A percentile compares a stretch with the other conserved stretches of the same genome.
Evolutionary conservation across 2,113 vertebrate genomes (phyloP).

Genomic region (Tychaedon coryphoeus): DNA sequence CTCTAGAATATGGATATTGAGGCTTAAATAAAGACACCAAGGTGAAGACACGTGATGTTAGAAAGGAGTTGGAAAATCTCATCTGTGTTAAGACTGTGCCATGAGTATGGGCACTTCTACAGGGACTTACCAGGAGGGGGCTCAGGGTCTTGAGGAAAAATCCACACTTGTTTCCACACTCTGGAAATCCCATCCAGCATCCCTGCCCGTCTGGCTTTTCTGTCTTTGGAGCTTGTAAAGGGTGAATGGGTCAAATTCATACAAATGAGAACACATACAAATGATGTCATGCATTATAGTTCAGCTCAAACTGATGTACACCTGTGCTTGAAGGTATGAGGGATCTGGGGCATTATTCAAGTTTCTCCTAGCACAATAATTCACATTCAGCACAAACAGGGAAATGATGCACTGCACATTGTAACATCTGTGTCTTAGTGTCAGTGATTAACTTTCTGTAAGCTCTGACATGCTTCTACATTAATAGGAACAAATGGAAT

Average conservation of each 20-base stretch:
- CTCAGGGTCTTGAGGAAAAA: not conserved
- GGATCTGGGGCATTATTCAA: not conserved
- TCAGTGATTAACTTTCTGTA: slow-evolving; percentile 7
- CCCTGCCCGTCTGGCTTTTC: not conserved
- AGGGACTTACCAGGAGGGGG: not conserved
- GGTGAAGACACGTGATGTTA: not conserved
- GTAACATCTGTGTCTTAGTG: not conserved
- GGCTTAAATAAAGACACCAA: not conserved
- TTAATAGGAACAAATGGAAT: slow-evolving; percentile 32
- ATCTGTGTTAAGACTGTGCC: not conserved
- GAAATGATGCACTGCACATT: not conserved
- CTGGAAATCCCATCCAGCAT: not conserved
- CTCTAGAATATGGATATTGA: not conserved
- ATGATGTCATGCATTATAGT: not conserved
- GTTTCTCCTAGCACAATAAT: not conserved
- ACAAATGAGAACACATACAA: not conserved
- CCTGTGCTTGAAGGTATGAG: not conserved
- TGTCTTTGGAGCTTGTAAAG: not conserved
- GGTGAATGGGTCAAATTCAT: not conserved
- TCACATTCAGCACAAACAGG: not conserved
- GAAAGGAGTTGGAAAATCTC: not conserved
- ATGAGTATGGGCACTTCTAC: rapidly evolving
- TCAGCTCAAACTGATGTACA: not conserved
- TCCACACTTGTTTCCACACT: rapidly evolving
- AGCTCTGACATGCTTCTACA: not conserved